Percentiles rank a stretch among this genome's conserved stretches.
Evolutionary conservation across 1,140 invertebrate species (phyloP).

Genomic region (Lepidurus packardi): DNA sequence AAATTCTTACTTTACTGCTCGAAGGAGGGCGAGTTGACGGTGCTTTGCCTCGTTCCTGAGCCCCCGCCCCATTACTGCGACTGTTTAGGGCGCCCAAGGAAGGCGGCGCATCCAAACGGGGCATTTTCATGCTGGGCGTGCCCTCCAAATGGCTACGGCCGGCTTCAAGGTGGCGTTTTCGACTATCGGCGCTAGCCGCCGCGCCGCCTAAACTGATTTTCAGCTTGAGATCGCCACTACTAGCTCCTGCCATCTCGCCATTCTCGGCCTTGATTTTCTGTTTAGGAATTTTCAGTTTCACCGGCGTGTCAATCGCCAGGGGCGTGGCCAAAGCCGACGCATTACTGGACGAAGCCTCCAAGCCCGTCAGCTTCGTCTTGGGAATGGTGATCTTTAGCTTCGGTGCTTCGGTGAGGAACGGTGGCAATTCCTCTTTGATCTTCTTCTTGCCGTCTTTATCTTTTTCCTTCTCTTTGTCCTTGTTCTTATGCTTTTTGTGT

Average conservation of each 20-base stretch:
- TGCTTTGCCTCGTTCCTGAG: neutral
- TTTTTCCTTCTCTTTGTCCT: constrained; percentile 33
- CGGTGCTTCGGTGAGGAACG: neutral
- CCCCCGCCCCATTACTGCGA: neutral
- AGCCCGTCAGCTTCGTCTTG: neutral
- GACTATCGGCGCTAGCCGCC: neutral
- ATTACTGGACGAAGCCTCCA: neutral
- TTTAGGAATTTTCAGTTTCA: neutral
- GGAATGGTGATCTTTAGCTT: constrained; percentile 9
- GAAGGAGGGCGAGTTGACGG: neutral
- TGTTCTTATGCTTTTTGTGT: constrained; percentile 34
- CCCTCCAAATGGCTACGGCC: neutral
- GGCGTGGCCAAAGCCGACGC: neutral
- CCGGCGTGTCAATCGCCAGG: neutral
- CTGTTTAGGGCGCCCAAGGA: neutral
- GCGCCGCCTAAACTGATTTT: constrained; percentile 1
- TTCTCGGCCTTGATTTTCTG: neutral
- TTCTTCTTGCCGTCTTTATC: constrained; percentile 24
- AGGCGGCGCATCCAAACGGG: neutral
- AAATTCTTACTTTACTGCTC: neutral
- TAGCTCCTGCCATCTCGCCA: neutral
- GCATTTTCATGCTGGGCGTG: neutral
- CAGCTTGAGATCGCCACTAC: neutral
- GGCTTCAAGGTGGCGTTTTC: neutral
- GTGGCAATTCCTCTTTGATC: constrained; percentile 8